Evolutionary conservation across 2,888 invertebrate genomes (phyloP).

Genomic region (Cylindroiulus punctatus): DNA sequence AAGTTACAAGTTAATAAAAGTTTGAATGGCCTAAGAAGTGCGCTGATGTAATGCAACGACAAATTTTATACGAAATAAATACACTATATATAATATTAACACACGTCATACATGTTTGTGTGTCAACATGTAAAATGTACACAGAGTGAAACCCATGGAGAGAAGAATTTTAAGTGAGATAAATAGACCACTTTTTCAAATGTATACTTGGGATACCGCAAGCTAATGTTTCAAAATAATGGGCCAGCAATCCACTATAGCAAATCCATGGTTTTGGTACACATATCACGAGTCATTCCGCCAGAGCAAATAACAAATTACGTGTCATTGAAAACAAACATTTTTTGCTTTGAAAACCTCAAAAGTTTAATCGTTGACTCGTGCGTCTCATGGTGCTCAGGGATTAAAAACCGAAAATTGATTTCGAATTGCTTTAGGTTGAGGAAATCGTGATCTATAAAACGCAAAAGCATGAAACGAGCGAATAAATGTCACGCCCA

Average conservation of each 20-base stretch:
- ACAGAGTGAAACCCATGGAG: slow-evolving; percentile 3
- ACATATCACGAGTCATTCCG: background rate
- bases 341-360: slow-evolving; percentile 1
- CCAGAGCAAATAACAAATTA: slow-evolving; percentile 1
- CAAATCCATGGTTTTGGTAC: background rate
- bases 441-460: background rate
- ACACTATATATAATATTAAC: no score
- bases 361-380: slow-evolving; percentile 23
- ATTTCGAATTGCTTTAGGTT: slow-evolving; percentile 29
- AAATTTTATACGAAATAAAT: background rate
- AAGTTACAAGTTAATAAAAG: no score
- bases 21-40: no score
- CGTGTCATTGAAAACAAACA: background rate
- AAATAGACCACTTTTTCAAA: background rate
- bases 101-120: background rate
- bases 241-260: background rate
- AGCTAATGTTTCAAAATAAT: background rate
- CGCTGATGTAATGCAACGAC: no score
- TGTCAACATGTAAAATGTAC: background rate
- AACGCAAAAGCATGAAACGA: slow-evolving; percentile 34
- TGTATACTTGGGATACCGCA: background rate
- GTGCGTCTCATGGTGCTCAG: background rate
- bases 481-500: slow-evolving; percentile 31
- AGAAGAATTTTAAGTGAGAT: background rate
- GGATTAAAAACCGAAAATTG: slow-evolving; percentile 29